A percentile compares a stretch with the other conserved stretches of the same genome.
Evolutionary conservation across 2,888 invertebrate species (phyloP).

Genomic region (Noctuana brunneofusca): DNA sequence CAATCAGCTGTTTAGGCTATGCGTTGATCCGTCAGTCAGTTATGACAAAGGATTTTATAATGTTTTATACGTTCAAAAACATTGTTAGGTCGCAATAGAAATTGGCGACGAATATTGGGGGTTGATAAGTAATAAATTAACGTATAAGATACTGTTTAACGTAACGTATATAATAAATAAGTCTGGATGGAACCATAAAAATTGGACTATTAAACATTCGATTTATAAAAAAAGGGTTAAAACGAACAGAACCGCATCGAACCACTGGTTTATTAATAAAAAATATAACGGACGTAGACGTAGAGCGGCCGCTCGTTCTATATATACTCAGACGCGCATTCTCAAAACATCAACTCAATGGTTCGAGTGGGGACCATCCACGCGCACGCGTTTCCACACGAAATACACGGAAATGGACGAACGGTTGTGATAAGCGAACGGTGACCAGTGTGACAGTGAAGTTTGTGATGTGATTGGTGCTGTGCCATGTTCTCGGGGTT

Average conservation of each 20-base stretch:
- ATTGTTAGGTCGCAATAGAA: no score
- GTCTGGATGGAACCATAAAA: no score
- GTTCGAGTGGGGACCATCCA: constrained; percentile 27
- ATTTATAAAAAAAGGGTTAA: not conserved
- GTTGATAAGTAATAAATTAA: no score
- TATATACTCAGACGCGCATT: constrained; percentile 67
- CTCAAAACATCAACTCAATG: constrained; percentile 61
- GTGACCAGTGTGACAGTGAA: not conserved
- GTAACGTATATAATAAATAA: no score
- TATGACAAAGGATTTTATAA: no score
- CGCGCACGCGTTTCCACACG: constrained; percentile 26
- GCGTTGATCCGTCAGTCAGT: no score
- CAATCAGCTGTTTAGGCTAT: no score
- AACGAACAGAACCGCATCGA: constrained; percentile 15
- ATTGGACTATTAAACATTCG: not conserved
- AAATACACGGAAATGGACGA: not conserved
- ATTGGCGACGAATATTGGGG: no score
- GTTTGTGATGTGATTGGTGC: constrained; percentile 37
- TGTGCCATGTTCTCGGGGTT: constrained; percentile 81
- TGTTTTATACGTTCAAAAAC: no score
- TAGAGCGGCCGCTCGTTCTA: constrained; percentile 56
- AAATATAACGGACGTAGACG: constrained; percentile 69
- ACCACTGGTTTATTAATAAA: constrained; percentile 56
- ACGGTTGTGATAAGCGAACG: not conserved
- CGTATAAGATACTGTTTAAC: no score